phyloP scores from a whole-genome alignment of 2,797 vertebrate species.

The Buceros bicornis region DNA sequence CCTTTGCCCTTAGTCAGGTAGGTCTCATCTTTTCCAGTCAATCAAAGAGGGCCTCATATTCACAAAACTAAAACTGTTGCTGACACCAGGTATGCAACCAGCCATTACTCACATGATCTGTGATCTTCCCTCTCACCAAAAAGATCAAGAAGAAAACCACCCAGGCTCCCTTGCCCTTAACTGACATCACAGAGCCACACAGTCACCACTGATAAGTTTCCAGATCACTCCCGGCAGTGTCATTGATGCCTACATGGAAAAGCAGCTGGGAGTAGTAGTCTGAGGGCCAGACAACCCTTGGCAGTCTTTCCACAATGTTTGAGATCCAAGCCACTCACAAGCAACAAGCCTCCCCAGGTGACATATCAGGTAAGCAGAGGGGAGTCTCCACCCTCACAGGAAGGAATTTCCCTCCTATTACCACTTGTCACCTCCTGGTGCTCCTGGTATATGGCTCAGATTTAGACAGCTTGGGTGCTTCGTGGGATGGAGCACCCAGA shows the following conservation, averaged over 20 bases:
- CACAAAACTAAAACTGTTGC: background rate
- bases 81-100: background rate
- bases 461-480: background rate
- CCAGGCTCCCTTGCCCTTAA: background rate
- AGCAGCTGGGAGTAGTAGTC: background rate
- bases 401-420: background rate
- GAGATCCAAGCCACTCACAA: background rate
- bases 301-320: background rate
- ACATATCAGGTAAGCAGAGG: background rate
- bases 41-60: background rate
- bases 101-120: background rate
- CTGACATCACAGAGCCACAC: background rate
- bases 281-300: background rate
- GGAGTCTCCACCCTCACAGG: background rate
- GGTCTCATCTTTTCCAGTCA: background rate
- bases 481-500: background rate
- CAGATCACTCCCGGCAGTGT: background rate
- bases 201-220: background rate
- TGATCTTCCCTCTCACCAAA: background rate
- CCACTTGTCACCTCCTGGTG: background rate
- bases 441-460: background rate
- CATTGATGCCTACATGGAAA: background rate
- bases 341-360: background rate
- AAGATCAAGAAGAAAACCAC: background rate
- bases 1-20: background rate